Conservation (phyloP, 2,797 vertebrate genomes). For the Argyrosomus regius region DNA sequence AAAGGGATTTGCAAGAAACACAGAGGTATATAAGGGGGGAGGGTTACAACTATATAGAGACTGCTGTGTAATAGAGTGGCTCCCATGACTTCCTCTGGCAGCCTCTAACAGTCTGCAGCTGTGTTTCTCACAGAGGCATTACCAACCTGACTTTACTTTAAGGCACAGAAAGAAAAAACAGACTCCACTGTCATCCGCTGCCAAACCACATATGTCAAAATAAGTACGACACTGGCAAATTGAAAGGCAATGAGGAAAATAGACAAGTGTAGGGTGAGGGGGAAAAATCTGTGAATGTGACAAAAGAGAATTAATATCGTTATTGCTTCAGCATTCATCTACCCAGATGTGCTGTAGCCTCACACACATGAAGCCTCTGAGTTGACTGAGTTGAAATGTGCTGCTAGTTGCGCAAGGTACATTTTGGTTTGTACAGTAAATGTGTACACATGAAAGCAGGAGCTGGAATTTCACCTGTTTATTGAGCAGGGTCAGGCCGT, state of each 20-base stretch:
- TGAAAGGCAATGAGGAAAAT: conserved; percentile 64
- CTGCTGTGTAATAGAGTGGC: conserved; percentile 74
- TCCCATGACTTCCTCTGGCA: conserved; percentile 79
- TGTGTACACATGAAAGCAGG: background rate
- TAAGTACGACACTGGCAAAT: conserved; percentile 72
- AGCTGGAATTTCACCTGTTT: conserved; percentile 16
- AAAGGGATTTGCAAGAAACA: conserved; percentile 29
- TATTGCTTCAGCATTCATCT: conserved; percentile 27
- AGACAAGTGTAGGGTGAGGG: conserved; percentile 55
- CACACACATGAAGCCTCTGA: conserved; percentile 9
- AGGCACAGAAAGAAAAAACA: conserved; percentile 73
- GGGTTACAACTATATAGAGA: conserved; percentile 60
- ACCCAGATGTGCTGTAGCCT: conserved; percentile 22
- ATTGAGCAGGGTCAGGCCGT: conserved; percentile 25
- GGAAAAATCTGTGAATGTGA: conserved; percentile 53
- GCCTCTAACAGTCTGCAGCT: conserved; percentile 80
- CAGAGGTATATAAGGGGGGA: conserved; percentile 54
- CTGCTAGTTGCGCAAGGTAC: conserved; percentile 14
- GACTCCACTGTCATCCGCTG: conserved; percentile 63
- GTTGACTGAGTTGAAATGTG: conserved; percentile 16
- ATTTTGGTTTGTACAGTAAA: conserved; percentile 14
- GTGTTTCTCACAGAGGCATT: conserved; percentile 78
- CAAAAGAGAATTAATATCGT: conserved; percentile 53
- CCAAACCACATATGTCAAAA: conserved; percentile 83
- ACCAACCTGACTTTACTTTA: conserved; percentile 77